Evolutionary conservation across 2,797 vertebrate genomes (phyloP).

Genomic region (Parauchenoglanis punctatus): DNA sequence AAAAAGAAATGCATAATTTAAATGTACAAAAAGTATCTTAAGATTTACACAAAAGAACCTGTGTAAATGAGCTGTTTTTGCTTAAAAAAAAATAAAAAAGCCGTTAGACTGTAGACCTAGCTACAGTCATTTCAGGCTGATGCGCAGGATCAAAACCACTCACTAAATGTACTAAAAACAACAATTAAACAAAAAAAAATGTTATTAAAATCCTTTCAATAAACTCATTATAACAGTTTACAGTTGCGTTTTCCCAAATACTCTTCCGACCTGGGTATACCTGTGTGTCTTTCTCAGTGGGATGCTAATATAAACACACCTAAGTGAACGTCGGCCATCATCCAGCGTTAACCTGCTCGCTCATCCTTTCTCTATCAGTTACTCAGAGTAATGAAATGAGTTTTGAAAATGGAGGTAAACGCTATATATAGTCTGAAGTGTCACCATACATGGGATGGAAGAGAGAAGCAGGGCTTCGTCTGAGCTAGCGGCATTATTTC

Average conservation of each 20-base stretch:
- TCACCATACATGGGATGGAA: conserved; percentile 90
- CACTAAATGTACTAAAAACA: no score
- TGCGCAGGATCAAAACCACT: neutral
- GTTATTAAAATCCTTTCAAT: neutral
- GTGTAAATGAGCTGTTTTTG: neutral
- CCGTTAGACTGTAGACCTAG: neutral
- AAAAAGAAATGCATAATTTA: neutral
- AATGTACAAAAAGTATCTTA: neutral
- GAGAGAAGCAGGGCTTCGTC: conserved; percentile 78
- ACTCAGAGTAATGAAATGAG: conserved; percentile 64
- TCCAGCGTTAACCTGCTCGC: neutral
- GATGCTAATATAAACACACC: neutral
- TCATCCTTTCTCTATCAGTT: conserved; percentile 23
- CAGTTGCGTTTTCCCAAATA: neutral
- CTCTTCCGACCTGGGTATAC: neutral
- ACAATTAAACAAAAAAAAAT: neutral
- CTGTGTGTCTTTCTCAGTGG: neutral
- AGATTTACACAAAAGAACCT: neutral
- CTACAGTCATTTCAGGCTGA: neutral
- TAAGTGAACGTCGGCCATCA: neutral
- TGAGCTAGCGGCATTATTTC: conserved; percentile 81
- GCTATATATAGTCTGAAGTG: conserved; percentile 93
- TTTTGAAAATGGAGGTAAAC: conserved; percentile 70
- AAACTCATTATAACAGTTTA: neutral
- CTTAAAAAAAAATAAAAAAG: neutral